Percentiles rank a stretch among this genome's conserved stretches.
Conservation (phyloP, 2,797 vertebrate species). For the Cephalopachus bancanus region DNA sequence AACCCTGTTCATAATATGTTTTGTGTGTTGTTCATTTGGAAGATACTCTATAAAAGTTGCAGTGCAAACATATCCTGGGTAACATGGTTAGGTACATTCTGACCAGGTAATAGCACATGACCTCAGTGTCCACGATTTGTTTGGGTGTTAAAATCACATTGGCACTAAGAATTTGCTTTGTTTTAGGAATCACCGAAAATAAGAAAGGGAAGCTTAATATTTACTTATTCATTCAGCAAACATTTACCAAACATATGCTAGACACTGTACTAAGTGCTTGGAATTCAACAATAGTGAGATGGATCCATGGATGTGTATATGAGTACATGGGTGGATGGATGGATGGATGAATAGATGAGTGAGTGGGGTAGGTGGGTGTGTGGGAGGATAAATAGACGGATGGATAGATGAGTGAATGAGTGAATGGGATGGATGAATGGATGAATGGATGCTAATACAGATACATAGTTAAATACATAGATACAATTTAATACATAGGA, state of each 20-base stretch:
- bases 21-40: too few relatives aligned
- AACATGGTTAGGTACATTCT: too few relatives aligned
- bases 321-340: neutral
- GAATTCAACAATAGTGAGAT: neutral
- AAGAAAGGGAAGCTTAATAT: neutral
- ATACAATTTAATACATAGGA: neutral
- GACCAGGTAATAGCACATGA: neutral
- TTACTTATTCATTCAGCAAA: neutral
- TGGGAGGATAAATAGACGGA: too few relatives aligned
- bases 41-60: too few relatives aligned
- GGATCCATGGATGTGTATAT: neutral
- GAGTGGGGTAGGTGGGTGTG: neutral
- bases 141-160: neutral
- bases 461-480: accelerated
- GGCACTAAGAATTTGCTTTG: neutral
- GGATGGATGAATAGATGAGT: neutral
- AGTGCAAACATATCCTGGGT: neutral
- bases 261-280: neutral
- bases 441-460: neutral
- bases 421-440: neutral
- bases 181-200: neutral
- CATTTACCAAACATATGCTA: neutral
- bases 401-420: neutral
- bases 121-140: neutral
- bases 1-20: too few relatives aligned